A percentile compares a stretch with the other conserved stretches of the same genome.
These are phyloP conservation scores for Gadopsis bispinosus DNA, from an alignment of 2,797 vertebrate genomes.

Conservation along the genomic window DNA sequence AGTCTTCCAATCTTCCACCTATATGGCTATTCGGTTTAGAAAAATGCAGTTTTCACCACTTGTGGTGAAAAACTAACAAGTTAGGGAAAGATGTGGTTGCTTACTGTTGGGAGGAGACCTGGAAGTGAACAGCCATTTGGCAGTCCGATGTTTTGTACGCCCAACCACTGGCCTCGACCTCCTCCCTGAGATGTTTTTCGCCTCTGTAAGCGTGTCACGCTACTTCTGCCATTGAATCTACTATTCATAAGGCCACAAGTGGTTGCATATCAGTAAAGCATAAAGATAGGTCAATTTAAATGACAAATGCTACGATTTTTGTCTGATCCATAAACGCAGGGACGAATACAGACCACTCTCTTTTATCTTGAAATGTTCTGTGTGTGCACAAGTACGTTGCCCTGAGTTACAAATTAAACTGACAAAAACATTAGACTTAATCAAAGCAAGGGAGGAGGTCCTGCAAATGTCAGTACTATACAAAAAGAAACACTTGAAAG, in stretches of 20 bases:
- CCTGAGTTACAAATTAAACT: neutral
- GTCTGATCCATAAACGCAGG: neutral
- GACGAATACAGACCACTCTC: neutral
- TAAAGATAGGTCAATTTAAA: neutral
- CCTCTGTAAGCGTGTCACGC: neutral
- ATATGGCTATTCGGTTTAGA: neutral
- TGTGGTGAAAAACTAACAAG: too few relatives aligned
- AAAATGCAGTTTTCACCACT: too few relatives aligned
- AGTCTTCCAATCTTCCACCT: neutral
- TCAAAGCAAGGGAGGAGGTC: neutral
- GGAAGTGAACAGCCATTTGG: neutral
- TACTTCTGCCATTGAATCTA: neutral
- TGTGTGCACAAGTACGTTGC: neutral
- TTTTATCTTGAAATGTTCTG: neutral
- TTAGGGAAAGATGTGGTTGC: neutral
- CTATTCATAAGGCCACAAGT: neutral
- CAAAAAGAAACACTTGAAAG: neutral
- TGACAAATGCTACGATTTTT: neutral
- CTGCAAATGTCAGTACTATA: neutral
- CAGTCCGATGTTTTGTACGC: neutral
- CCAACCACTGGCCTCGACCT: neutral
- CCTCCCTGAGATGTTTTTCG: neutral
- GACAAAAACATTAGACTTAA: neutral
- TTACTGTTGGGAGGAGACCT: neutral
- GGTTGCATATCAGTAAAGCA: neutral